Conservation (phyloP, 2,888 invertebrate genomes). For the Pyralis farinalis region DNA sequence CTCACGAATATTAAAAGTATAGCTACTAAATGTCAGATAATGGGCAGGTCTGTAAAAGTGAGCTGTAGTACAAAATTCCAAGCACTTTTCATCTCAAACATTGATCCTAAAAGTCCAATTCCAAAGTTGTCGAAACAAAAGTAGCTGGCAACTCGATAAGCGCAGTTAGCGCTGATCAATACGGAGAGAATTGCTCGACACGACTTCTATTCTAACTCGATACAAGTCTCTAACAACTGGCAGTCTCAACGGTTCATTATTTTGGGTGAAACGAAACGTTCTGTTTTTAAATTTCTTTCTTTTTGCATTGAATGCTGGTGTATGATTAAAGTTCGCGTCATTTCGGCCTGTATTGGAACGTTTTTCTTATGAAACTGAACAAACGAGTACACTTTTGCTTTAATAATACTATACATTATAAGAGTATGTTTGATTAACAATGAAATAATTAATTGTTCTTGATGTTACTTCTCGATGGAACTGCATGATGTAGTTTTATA, state of each 20-base stretch:
- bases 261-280: slow-evolving; percentile 48
- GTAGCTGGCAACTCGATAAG: slow-evolving; percentile 19
- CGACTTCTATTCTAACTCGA: slow-evolving; percentile 32
- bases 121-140: slow-evolving; percentile 8
- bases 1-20: no score
- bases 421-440: no score
- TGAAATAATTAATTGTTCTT: no score
- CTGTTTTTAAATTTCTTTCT: slow-evolving; percentile 37
- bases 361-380: no score
- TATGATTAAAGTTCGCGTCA: slow-evolving; percentile 55
- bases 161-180: slow-evolving; percentile 50
- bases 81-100: slow-evolving; percentile 6
- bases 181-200: slow-evolving; percentile 35
- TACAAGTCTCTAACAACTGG: slow-evolving; percentile 51
- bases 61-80: not conserved
- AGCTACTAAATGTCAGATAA: no score
- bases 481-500: no score
- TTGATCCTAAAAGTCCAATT: slow-evolving; percentile 7
- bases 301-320: slow-evolving; percentile 42
- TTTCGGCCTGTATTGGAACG: slow-evolving; percentile 13
- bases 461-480: no score
- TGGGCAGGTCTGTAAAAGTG: no score
- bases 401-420: no score
- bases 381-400: no score
- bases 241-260: slow-evolving; percentile 67